Percentiles rank a stretch among this genome's conserved stretches.
phyloP scores from a whole-genome alignment of 2,113 vertebrate genomes.

The Arenaria interpres region DNA sequence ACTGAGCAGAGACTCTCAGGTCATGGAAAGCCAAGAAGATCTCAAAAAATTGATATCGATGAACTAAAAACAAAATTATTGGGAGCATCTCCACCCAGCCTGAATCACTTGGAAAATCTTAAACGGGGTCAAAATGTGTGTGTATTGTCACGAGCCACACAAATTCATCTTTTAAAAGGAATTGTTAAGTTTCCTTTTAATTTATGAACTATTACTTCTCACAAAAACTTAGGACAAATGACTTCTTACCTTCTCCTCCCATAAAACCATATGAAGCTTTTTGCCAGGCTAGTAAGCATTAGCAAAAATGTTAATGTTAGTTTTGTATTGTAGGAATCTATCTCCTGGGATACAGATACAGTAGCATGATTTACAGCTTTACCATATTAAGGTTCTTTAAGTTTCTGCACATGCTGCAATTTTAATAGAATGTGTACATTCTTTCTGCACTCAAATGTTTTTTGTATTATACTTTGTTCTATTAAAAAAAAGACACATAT shows the following conservation, averaged over 20 bases:
- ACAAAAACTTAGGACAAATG: not conserved
- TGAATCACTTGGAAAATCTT: not conserved
- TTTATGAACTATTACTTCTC: conserved; percentile 25
- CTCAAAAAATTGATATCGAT: not conserved
- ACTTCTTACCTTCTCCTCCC: not conserved
- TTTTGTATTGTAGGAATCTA: not conserved
- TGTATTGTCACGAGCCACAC: not conserved
- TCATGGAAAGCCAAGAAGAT: not conserved
- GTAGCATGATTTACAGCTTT: conserved; percentile 51
- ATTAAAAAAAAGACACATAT: not conserved
- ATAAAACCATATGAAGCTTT: not conserved
- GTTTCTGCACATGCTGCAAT: not conserved
- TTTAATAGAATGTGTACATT: conserved; percentile 4
- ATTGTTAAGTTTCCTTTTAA: not conserved
- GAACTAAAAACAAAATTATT: not conserved
- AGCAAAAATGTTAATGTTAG: conserved; percentile 9
- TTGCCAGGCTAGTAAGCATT: not conserved
- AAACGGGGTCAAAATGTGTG: not conserved
- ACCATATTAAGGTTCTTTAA: not conserved
- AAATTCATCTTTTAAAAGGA: not conserved
- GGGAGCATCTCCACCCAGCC: not conserved
- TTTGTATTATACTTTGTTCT: not conserved
- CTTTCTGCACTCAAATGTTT: not conserved
- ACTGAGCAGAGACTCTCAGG: not conserved
- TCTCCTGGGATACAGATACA: conserved; percentile 28